phyloP scores from a whole-genome alignment of 2,797 vertebrate species.

The Caiman crocodilus region DNA sequence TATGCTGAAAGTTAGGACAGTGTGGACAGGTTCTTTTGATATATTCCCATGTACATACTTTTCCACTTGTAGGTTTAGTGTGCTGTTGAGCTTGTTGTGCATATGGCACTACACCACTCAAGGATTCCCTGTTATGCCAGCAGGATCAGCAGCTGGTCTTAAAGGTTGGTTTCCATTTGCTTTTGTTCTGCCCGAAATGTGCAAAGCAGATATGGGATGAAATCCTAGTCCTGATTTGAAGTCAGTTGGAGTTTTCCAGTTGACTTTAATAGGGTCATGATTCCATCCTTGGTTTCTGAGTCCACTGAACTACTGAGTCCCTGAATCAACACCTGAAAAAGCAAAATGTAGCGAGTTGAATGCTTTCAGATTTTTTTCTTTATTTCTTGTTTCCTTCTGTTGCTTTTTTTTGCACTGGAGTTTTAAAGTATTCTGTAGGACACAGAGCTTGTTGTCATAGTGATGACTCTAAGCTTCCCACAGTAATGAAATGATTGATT shows the following conservation, averaged over 20 bases:
- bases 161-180: background rate
- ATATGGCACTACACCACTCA: accelerated
- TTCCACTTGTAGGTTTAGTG: background rate
- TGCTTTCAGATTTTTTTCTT: background rate
- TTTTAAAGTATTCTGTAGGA: constrained; percentile 21
- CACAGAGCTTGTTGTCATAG: constrained; percentile 51
- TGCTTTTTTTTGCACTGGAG: background rate
- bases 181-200: background rate
- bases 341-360: background rate
- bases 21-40: background rate
- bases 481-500: constrained; percentile 21
- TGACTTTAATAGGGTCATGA: background rate
- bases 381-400: background rate
- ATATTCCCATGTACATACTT: background rate
- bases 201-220: background rate
- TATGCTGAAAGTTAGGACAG: background rate
- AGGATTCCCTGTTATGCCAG: background rate
- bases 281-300: background rate
- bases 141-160: background rate
- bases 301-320: background rate
- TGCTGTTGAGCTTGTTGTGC: accelerated
- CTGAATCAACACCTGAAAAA: background rate
- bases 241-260: background rate
- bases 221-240: background rate
- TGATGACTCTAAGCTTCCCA: constrained; percentile 41